phyloP scores from a whole-genome alignment of 2,113 vertebrate species.

The Platanista minor region DNA sequence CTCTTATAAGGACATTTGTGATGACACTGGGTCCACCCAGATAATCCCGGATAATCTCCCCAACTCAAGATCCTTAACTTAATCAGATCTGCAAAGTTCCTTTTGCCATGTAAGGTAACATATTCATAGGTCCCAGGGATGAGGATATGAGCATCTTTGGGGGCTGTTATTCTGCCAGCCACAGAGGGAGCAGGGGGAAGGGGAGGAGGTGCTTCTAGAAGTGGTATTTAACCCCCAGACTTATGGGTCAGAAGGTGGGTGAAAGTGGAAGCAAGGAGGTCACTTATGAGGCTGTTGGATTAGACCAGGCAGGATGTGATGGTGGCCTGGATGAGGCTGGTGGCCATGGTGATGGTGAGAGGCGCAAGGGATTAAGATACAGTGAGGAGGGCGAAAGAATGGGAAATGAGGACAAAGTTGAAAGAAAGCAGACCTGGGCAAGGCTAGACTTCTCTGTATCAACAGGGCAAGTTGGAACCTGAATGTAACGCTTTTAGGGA shows the following conservation, averaged over 20 bases:
- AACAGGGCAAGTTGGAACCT: not conserved
- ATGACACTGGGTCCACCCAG: not conserved
- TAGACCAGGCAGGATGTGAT: not conserved
- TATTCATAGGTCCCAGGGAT: not conserved
- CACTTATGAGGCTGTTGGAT: not conserved
- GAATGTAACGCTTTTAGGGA: not conserved
- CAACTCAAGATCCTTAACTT: not conserved
- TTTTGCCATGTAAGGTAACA: not conserved
- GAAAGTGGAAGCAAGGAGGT: not conserved
- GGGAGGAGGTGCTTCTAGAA: not conserved
- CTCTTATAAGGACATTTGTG: not conserved
- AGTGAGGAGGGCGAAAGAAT: not conserved
- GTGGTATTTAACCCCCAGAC: not conserved
- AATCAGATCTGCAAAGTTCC: not conserved
- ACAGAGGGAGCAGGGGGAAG: not conserved
- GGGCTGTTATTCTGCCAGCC: not conserved
- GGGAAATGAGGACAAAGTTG: not conserved
- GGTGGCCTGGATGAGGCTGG: not conserved
- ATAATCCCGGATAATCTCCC: not conserved
- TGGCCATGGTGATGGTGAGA: not conserved
- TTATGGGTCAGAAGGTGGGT: not conserved
- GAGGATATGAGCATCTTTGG: not conserved
- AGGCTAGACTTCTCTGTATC: not conserved
- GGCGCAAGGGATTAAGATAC: fast-evolving
- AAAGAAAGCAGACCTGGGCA: not conserved